These are phyloP conservation scores for Lucifuga dentata DNA, from an alignment of 2,113 vertebrate species.

Conservation along the genomic window DNA sequence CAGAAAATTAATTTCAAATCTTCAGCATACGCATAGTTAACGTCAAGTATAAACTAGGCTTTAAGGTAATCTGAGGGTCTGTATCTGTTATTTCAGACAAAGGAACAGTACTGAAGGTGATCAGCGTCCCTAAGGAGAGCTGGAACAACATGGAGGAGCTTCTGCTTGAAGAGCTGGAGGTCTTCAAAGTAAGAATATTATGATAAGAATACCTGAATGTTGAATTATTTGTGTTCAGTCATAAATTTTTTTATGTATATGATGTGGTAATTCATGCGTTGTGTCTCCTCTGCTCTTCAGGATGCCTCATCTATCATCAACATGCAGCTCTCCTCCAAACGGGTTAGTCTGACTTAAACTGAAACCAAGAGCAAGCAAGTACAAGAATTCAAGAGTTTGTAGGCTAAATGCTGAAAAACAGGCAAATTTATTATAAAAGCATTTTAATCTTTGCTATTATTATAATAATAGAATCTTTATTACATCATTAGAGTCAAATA, in stretches of 20 bases:
- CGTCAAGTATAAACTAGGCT: no score
- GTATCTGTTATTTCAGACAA: slow-evolving; percentile 81
- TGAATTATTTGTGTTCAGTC: no score
- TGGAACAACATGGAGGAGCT: slow-evolving; percentile 90
- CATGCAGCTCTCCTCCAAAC: slow-evolving; percentile 96
- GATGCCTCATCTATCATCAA: slow-evolving; percentile 89
- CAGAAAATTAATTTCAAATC: no score
- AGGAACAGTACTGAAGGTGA: slow-evolving; percentile 94
- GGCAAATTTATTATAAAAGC: no score
- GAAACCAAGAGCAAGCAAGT: no score
- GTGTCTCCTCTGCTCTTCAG: slow-evolving; percentile 76
- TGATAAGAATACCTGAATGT: no score
- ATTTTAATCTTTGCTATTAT: no score
- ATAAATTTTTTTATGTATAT: background rate
- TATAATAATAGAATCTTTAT: no score
- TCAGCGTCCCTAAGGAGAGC: slow-evolving; percentile 91
- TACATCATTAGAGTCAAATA: no score
- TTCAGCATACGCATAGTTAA: no score
- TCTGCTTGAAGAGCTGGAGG: slow-evolving; percentile 93
- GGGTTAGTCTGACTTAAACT: slow-evolving; percentile 81
- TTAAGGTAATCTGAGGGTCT: background rate
- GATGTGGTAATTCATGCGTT: background rate
- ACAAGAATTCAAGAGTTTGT: no score
- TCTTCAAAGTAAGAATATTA: slow-evolving; percentile 89
- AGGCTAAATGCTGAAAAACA: no score